A percentile compares a stretch with the other conserved stretches of the same genome.
These are phyloP conservation scores for Periplaneta americana DNA, from an alignment of 1,140 invertebrate species.

Conservation along the genomic window DNA sequence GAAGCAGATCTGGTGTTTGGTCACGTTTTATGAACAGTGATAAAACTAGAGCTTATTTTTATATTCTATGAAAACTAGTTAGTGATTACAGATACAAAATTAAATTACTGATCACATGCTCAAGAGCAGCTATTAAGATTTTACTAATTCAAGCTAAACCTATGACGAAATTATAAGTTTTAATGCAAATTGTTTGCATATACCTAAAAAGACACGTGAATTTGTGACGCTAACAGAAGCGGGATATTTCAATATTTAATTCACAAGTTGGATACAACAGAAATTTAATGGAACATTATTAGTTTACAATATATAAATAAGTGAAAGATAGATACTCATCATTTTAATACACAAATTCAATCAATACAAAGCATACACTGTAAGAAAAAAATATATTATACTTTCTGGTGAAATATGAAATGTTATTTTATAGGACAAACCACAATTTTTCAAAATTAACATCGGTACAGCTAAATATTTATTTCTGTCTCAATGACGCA, in stretches of 20 bases:
- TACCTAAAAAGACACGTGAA: background rate
- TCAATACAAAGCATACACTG: background rate
- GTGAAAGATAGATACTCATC: background rate
- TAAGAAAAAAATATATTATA: background rate
- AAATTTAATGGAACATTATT: background rate
- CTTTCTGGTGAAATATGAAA: background rate
- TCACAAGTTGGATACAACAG: background rate
- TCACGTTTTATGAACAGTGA: too few species aligned
- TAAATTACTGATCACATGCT: too few species aligned
- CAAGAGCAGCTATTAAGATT: too few species aligned
- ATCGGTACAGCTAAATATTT: background rate
- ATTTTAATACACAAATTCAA: background rate
- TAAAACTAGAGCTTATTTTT: too few species aligned
- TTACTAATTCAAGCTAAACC: background rate
- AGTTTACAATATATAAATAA: background rate
- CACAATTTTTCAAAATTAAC: background rate
- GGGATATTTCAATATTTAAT: background rate
- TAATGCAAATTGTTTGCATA: background rate
- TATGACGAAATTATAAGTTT: background rate
- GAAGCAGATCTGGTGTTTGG: too few species aligned
- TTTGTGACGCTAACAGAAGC: background rate
- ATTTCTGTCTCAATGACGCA: background rate
- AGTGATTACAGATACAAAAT: too few species aligned
- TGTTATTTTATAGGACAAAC: background rate
- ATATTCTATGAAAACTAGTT: too few species aligned